Percentiles rank a stretch among this genome's conserved stretches.
Evolutionary conservation across 2,888 invertebrate species (phyloP).

Genomic region (Diogma glabrata): DNA sequence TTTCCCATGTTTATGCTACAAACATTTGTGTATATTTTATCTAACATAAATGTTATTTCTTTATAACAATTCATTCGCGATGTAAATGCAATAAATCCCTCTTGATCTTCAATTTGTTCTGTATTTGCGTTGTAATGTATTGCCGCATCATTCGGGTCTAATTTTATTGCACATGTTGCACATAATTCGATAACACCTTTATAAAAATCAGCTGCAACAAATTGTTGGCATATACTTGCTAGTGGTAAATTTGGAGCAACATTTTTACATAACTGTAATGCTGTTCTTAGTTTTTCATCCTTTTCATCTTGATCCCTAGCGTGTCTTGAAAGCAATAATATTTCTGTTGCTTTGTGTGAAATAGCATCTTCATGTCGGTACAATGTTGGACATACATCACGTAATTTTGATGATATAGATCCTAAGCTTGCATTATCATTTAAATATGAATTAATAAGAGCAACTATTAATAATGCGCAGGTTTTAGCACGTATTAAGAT

Average conservation of each 20-base stretch:
- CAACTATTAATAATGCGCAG: constrained; percentile 63
- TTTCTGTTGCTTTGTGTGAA: constrained; percentile 88
- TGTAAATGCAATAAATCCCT: constrained; percentile 63
- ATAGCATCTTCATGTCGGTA: constrained; percentile 93
- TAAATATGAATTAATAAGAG: constrained; percentile 82
- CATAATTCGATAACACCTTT: constrained; percentile 83
- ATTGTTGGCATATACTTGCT: constrained; percentile 66
- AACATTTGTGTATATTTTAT: constrained; percentile 37
- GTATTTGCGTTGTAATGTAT: constrained; percentile 77
- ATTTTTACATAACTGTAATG: constrained; percentile 75
- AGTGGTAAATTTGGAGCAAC: constrained; percentile 81
- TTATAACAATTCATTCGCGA: constrained; percentile 76
- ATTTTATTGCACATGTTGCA: constrained; percentile 66
- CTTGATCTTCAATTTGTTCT: constrained; percentile 70
- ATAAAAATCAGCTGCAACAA: constrained; percentile 69
- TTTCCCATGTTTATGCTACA: constrained; percentile 19
- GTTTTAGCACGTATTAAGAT: constrained; percentile 45
- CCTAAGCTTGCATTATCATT: constrained; percentile 92
- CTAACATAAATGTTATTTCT: constrained; percentile 68
- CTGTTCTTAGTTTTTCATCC: constrained; percentile 62
- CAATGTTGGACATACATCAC: constrained; percentile 85
- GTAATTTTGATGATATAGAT: constrained; percentile 73
- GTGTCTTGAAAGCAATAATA: constrained; percentile 68
- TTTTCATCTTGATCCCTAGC: constrained; percentile 63
- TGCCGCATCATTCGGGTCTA: constrained; percentile 84